Conservation (phyloP, 1,140 invertebrate genomes). For the Drosophila persimilis region DNA sequence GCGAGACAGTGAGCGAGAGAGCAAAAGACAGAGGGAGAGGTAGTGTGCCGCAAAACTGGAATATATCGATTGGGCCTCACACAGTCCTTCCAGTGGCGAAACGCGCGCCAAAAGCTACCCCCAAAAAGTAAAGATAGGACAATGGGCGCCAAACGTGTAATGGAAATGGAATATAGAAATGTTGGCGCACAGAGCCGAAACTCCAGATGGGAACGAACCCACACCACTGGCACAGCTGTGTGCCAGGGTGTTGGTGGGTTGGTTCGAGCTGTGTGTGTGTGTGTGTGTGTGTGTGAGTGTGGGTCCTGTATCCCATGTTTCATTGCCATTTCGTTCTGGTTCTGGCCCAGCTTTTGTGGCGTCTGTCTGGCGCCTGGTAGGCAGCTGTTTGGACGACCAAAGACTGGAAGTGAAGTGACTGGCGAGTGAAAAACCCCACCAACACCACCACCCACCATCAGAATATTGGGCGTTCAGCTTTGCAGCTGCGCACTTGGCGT, state of each 20-base stretch:
- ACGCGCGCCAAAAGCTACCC: slow-evolving; percentile 58
- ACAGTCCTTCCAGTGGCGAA: slow-evolving; percentile 41
- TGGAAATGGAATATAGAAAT: slow-evolving; percentile 10
- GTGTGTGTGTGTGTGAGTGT: slow-evolving; percentile 3
- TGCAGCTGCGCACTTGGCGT: slow-evolving; percentile 45
- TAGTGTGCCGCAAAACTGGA: slow-evolving; percentile 52
- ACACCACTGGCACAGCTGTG: slow-evolving; percentile 41
- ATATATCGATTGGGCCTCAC: slow-evolving; percentile 43
- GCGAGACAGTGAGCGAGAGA: slow-evolving; percentile 7
- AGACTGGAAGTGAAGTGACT: slow-evolving; percentile 38
- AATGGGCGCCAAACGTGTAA: background rate
- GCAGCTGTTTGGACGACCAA: slow-evolving; percentile 67
- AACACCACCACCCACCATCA: background rate
- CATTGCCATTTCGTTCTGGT: slow-evolving; percentile 68
- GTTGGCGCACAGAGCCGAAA: slow-evolving; percentile 3
- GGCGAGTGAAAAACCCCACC: background rate
- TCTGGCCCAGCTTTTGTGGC: slow-evolving; percentile 30
- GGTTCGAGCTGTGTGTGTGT: background rate
- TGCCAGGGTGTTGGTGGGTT: slow-evolving; percentile 2
- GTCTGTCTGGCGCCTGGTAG: slow-evolving; percentile 77
- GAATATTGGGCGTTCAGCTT: slow-evolving; percentile 52
- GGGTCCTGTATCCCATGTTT: slow-evolving; percentile 49
- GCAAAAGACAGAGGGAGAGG: slow-evolving; percentile 2
- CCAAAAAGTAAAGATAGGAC: slow-evolving; percentile 16
- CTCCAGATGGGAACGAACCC: slow-evolving; percentile 47